Percentiles rank a stretch among this genome's conserved stretches.
phyloP scores from a whole-genome alignment of 2,797 vertebrate species.

The Masticophis lateralis region DNA sequence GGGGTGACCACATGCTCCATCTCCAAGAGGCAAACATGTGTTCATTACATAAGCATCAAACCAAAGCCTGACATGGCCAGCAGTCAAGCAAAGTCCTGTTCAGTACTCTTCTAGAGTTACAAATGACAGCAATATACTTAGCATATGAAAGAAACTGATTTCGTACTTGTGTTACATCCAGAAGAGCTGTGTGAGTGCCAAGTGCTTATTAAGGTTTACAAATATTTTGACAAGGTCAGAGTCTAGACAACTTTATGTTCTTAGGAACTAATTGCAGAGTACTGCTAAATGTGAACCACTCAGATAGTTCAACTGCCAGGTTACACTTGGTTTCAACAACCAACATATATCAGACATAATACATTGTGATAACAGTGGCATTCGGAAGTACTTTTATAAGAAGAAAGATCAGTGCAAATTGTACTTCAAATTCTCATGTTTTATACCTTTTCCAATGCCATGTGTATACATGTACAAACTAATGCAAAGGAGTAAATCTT shows the following conservation, averaged over 20 bases:
- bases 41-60: neutral
- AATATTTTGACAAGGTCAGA: neutral
- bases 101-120: neutral
- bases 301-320: neutral
- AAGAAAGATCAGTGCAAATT: neutral
- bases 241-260: neutral
- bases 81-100: neutral
- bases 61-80: neutral
- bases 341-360: neutral
- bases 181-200: neutral
- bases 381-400: neutral
- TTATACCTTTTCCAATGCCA: neutral
- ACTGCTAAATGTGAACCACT: neutral
- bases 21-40: neutral
- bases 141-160: neutral
- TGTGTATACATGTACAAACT: neutral
- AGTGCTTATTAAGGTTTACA: slow-evolving; percentile 2
- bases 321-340: neutral
- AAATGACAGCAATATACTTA: neutral
- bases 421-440: neutral
- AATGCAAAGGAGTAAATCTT: neutral
- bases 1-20: neutral
- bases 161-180: neutral
- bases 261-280: neutral
- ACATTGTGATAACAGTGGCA: neutral